phyloP scores from a whole-genome alignment of 2,113 vertebrate genomes.

The Alectura lathami region DNA sequence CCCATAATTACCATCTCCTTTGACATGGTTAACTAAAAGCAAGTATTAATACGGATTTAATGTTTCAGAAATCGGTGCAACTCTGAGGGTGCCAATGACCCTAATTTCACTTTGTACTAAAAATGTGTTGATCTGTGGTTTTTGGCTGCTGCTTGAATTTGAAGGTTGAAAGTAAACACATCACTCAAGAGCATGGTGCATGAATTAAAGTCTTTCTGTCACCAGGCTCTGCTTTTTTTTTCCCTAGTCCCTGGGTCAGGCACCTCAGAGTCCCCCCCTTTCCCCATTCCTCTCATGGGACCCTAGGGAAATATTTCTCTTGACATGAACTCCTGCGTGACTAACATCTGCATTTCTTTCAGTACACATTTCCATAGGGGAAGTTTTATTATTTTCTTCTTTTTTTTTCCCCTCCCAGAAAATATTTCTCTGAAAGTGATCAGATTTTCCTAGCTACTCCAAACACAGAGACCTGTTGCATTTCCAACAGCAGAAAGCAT shows the following conservation, averaged over 20 bases:
- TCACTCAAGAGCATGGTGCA: constrained; percentile 65
- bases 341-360: constrained; percentile 71
- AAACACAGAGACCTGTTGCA: constrained; percentile 27
- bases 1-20: constrained; percentile 55
- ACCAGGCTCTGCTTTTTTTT: constrained; percentile 36
- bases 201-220: constrained; percentile 77
- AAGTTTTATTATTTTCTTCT: not conserved
- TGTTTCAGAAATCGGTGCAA: constrained; percentile 20
- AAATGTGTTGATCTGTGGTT: constrained; percentile 51
- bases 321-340: constrained; percentile 49
- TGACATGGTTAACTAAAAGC: constrained; percentile 23
- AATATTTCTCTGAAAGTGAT: constrained; percentile 56
- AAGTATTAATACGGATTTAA: constrained; percentile 30
- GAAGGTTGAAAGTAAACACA: constrained; percentile 75
- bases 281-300: constrained; percentile 73
- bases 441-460: constrained; percentile 1
- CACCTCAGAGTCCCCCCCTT: constrained; percentile 28
- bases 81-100: not conserved
- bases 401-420: constrained; percentile 6
- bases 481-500: not conserved
- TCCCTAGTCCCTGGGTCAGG: constrained; percentile 49
- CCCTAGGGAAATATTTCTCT: constrained; percentile 75
- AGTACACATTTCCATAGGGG: constrained; percentile 16
- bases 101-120: constrained; percentile 35
- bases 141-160: constrained; percentile 61